Evolutionary conservation across 2,797 vertebrate genomes (phyloP).

Genomic region (Petrocephalus sullivani): DNA sequence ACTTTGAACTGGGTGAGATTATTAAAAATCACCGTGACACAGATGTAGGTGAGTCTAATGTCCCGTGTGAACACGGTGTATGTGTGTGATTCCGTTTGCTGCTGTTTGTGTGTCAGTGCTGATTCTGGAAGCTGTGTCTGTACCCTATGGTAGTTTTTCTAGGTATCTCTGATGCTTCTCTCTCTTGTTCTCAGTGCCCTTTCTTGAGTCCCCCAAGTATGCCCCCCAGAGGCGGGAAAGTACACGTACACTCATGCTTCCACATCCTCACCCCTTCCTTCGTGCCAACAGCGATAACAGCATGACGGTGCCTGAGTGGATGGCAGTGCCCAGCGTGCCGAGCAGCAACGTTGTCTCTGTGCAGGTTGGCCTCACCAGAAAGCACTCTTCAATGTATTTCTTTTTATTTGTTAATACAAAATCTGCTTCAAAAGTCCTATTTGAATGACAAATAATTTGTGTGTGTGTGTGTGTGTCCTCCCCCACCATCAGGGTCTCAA

Average conservation of each 20-base stretch:
- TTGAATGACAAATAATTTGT: not conserved
- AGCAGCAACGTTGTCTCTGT: slow-evolving; percentile 69
- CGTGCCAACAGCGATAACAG: slow-evolving; percentile 88
- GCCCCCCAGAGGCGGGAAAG: slow-evolving; percentile 76
- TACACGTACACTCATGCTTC: slow-evolving; percentile 61
- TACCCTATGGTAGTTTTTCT: not conserved
- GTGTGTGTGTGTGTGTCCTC: not conserved
- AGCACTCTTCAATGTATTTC: not conserved
- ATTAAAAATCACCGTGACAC: slow-evolving; percentile 83
- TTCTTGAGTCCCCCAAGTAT: slow-evolving; percentile 85
- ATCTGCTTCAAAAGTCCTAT: not conserved
- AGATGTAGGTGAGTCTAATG: slow-evolving; percentile 73
- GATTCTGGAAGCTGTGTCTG: not conserved
- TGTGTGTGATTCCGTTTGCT: not conserved
- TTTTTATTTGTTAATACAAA: not conserved
- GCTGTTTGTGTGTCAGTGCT: slow-evolving; percentile 3
- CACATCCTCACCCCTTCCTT: slow-evolving; percentile 77
- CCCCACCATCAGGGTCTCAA: slow-evolving; percentile 64
- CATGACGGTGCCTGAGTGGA: slow-evolving; percentile 86
- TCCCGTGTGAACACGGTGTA: not conserved
- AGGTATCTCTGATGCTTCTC: not conserved
- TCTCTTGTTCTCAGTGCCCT: slow-evolving; percentile 64
- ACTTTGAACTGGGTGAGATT: slow-evolving; percentile 87
- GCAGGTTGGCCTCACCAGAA: slow-evolving; percentile 50
- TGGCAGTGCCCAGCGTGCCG: slow-evolving; percentile 67